These are phyloP conservation scores for Corythornis cristatus DNA, from an alignment of 2,113 vertebrate species.

Conservation along the genomic window DNA sequence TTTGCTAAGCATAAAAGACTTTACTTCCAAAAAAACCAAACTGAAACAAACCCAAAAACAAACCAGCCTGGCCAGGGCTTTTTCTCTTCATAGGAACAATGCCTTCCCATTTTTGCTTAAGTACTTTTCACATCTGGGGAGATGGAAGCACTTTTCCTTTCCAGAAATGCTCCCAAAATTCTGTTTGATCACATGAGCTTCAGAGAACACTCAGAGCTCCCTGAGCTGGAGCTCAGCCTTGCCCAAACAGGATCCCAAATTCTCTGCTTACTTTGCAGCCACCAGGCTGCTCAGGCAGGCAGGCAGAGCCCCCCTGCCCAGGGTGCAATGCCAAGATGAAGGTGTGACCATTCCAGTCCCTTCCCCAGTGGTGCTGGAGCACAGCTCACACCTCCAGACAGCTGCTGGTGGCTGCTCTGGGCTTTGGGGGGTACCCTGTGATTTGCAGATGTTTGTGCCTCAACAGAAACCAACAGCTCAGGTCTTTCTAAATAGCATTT, in stretches of 20 bases:
- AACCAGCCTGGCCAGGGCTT: not conserved
- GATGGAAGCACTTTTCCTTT: not conserved
- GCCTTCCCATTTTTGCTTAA: not conserved
- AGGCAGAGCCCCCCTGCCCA: not conserved
- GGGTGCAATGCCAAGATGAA: not conserved
- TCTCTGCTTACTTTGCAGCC: not conserved
- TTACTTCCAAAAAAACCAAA: not conserved
- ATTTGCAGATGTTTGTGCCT: not conserved
- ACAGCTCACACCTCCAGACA: not conserved
- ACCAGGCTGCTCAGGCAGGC: not conserved
- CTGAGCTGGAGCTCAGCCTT: not conserved
- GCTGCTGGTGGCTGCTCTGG: too few species aligned
- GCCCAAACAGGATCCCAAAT: not conserved
- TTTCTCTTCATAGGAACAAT: not conserved
- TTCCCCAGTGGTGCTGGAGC: not conserved
- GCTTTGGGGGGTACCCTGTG: not conserved
- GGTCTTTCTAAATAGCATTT: too few species aligned
- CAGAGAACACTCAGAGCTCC: not conserved
- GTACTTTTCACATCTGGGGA: not conserved
- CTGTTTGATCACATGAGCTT: not conserved
- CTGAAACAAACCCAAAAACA: too few species aligned
- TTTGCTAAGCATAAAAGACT: not conserved
- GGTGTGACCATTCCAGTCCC: not conserved
- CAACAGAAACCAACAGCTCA: not conserved
- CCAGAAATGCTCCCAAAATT: not conserved